Evolutionary conservation across 2,113 vertebrate species (phyloP).

Genomic region (Ophiodon elongatus): DNA sequence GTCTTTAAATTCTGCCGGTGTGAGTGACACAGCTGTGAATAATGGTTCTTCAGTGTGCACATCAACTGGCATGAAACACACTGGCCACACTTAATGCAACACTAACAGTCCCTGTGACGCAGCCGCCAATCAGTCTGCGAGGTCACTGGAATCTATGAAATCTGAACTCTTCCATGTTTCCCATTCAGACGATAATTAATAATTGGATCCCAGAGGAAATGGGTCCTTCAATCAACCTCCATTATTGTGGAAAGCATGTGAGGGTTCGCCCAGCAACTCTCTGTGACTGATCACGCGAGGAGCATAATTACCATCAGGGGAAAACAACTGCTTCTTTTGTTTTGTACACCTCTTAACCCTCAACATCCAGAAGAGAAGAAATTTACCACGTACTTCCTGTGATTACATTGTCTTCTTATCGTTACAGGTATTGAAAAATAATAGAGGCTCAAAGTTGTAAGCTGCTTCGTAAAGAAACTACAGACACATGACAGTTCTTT

Average conservation of each 20-base stretch:
- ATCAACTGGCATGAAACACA: constrained; percentile 56
- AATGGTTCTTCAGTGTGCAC: constrained; percentile 42
- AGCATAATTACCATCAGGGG: constrained; percentile 60
- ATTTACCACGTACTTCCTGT: constrained; percentile 20
- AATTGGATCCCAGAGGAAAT: constrained; percentile 71
- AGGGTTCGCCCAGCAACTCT: constrained; percentile 40
- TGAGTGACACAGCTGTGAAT: constrained; percentile 33
- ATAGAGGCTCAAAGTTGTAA: neutral
- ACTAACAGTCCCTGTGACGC: constrained; percentile 44
- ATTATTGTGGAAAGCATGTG: constrained; percentile 28
- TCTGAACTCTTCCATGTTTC: constrained; percentile 48
- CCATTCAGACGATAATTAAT: constrained; percentile 61
- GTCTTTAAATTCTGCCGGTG: neutral
- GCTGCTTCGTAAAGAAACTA: neutral
- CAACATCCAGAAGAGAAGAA: constrained; percentile 21
- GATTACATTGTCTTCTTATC: constrained; percentile 3
- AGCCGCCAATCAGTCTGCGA: constrained; percentile 49
- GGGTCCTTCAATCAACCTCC: constrained; percentile 64
- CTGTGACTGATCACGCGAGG: constrained; percentile 54
- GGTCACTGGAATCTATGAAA: constrained; percentile 62
- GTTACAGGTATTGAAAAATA: neutral
- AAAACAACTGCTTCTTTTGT: constrained; percentile 54
- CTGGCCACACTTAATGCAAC: constrained; percentile 40
- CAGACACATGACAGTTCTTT: neutral
- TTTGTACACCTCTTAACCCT: constrained; percentile 31